Evolutionary conservation across 2,888 invertebrate species (phyloP), one percentile per base, ranked within the genome.

Genomic region (Hirtodrosophila histrioides): DNA sequence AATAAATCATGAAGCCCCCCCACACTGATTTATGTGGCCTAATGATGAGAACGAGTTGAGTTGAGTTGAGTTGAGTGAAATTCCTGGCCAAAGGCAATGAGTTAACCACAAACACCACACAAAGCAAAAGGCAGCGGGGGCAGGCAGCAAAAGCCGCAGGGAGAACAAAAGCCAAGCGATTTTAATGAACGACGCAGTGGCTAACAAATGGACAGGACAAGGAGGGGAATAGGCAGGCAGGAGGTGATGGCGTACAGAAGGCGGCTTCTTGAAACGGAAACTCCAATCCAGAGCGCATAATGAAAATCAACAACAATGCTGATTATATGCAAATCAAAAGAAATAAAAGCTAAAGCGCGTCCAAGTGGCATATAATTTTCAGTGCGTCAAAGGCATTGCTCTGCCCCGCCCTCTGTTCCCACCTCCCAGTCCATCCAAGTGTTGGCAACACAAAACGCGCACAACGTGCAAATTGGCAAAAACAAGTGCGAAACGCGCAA

Each of bases 241-340:
- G 23, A 39, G 36, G 33, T n/a, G 54, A 37, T 1, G 17, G 1
- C 2, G 17, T 17, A 17, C 17, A 17, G 17, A 17, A 17, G 10
- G 40, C 33, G 12, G 40, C 41, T 46, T 36, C 35, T 23, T 56
- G 41, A 46, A 73, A 60, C 48, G 68, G 57, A 71, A 73, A 60
- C 40, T 67, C 53, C 41, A 60, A 66, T 56, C 60, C 50, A 48
- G 45, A 53, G 40, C 35, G 24, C 49, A 49, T 71, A 70, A 70
- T 70, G 65, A 70, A 71, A 71, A 65, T 70, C 66, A 70, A 76
- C 68, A 74, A 81, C 72, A 75, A 81, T 73, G 67, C 71, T 86
- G 86, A 86, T 86, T 86, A 78, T 72, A 86, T 83, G 88, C 76
- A 87, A 86, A 86, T 87, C 78, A 83, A 86, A 78, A 75, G 77